Percentiles rank a stretch among this genome's conserved stretches.
Evolutionary conservation across 2,113 vertebrate species (phyloP).

Genomic region (Pelobates fuscus): DNA sequence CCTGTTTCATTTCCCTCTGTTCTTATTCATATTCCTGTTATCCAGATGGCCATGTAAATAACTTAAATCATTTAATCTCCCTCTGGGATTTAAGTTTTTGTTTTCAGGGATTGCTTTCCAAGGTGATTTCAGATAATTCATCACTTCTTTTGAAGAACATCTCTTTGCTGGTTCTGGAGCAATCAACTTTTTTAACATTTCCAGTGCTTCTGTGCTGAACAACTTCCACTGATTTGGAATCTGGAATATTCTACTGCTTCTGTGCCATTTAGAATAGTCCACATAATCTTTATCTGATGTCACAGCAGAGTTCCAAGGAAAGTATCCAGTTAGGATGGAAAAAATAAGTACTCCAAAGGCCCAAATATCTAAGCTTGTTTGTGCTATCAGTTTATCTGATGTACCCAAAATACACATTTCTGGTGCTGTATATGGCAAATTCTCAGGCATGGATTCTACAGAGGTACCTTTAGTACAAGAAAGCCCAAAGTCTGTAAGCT

Average conservation of each 20-base stretch:
- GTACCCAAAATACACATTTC: slow-evolving; percentile 72
- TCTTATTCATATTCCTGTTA: too few species aligned
- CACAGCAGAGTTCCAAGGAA: slow-evolving; percentile 83
- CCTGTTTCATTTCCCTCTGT: too few species aligned
- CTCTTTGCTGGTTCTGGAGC: slow-evolving; percentile 73
- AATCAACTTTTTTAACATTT: slow-evolving; percentile 78
- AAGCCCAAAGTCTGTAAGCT: slow-evolving; percentile 86
- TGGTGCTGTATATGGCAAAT: slow-evolving; percentile 81
- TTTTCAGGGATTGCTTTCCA: slow-evolving; percentile 19
- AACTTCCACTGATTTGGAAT: slow-evolving; percentile 71
- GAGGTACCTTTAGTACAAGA: slow-evolving; percentile 70
- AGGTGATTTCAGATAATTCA: slow-evolving; percentile 66
- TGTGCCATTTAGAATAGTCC: slow-evolving; percentile 76
- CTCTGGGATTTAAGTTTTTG: not conserved
- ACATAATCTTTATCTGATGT: slow-evolving; percentile 71
- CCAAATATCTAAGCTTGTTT: slow-evolving; percentile 84
- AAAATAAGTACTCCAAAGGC: slow-evolving; percentile 83
- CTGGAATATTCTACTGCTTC: slow-evolving; percentile 41
- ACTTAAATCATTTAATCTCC: too few species aligned
- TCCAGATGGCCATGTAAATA: too few species aligned
- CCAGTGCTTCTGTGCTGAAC: slow-evolving; percentile 69
- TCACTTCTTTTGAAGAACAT: slow-evolving; percentile 74
- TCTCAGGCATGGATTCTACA: slow-evolving; percentile 70
- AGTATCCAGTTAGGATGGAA: slow-evolving; percentile 78
- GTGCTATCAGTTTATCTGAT: slow-evolving; percentile 66